phyloP scores from a whole-genome alignment of 53 echinoderm and acorn worm species.

The Patiria pectinifera region DNA sequence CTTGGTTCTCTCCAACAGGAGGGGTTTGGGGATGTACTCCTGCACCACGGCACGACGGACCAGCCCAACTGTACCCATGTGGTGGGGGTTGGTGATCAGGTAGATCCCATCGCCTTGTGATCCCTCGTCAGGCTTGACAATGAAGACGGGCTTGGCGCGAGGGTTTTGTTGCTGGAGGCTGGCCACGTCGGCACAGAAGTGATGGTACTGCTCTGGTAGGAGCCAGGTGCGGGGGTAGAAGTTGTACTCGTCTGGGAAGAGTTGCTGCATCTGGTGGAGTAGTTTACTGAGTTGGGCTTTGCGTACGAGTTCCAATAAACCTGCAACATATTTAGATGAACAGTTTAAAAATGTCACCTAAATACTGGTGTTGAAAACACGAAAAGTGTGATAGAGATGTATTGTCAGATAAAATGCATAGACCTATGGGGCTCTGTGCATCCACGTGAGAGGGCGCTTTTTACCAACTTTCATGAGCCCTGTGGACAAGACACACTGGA shows the following conservation, averaged over 20 bases:
- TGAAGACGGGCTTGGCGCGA: slow-evolving; percentile 75
- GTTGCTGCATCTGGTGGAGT: slow-evolving; percentile 85
- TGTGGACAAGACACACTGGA: too few species aligned
- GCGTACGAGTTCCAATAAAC: slow-evolving; percentile 80
- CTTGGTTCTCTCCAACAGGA: slow-evolving; percentile 83
- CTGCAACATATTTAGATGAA: slow-evolving; percentile 40
- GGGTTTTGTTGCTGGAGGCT: slow-evolving; percentile 68
- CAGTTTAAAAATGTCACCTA: background rate
- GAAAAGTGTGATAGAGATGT: background rate
- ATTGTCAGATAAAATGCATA: too few species aligned
- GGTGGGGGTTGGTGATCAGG: slow-evolving; percentile 78
- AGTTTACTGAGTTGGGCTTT: slow-evolving; percentile 90
- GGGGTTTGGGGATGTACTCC: slow-evolving; percentile 80
- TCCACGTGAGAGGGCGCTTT: too few species aligned
- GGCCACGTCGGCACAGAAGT: slow-evolving; percentile 78
- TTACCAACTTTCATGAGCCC: too few species aligned
- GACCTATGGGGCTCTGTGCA: too few species aligned
- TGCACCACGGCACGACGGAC: slow-evolving; percentile 83
- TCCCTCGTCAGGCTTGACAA: slow-evolving; percentile 88
- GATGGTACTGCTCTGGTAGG: slow-evolving; percentile 85
- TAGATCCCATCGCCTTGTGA: slow-evolving; percentile 92
- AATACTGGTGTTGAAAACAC: background rate
- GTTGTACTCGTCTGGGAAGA: slow-evolving; percentile 83
- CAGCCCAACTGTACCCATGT: slow-evolving; percentile 75
- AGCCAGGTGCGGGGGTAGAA: slow-evolving; percentile 91